Evolutionary conservation across 1,140 invertebrate species (phyloP).

Genomic region (Listronotus bonariensis): DNA sequence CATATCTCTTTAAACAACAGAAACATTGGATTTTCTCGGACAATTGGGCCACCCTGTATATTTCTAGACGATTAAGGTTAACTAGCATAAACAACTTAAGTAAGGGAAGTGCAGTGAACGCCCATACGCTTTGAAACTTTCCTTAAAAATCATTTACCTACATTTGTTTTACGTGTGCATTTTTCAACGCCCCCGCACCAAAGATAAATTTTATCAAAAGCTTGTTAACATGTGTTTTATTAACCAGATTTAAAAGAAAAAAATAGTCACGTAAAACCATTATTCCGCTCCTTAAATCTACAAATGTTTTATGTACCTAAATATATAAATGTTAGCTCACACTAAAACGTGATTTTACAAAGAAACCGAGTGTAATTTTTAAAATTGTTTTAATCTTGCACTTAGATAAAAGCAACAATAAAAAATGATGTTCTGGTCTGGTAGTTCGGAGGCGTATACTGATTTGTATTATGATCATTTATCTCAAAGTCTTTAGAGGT

Average conservation of each 20-base stretch:
- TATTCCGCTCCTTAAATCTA: not conserved
- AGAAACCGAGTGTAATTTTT: constrained; percentile 20
- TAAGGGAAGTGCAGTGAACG: no score
- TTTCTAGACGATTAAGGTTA: no score
- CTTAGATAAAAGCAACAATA: constrained; percentile 22
- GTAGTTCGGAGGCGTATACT: constrained; percentile 10
- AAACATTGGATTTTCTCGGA: no score
- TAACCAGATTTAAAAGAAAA: constrained; percentile 5
- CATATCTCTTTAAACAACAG: no score
- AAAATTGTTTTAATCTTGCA: constrained; percentile 28
- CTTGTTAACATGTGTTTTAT: constrained; percentile 11
- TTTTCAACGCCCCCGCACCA: constrained; percentile 1
- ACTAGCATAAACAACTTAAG: no score
- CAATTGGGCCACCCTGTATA: no score
- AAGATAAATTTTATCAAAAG: constrained; percentile 9
- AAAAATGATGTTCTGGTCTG: constrained; percentile 16
- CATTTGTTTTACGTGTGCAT: not conserved
- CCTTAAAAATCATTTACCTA: no score
- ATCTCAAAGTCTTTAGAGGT: not conserved
- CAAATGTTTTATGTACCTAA: constrained; percentile 5
- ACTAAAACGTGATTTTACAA: constrained; percentile 15
- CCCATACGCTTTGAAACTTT: no score
- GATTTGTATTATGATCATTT: constrained; percentile 13
- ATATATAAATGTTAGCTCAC: constrained; percentile 19
- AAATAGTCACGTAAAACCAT: constrained; percentile 12